These are phyloP conservation scores for Euwallacea fornicatus DNA, from an alignment of 1,140 invertebrate genomes.

Conservation along the genomic window DNA sequence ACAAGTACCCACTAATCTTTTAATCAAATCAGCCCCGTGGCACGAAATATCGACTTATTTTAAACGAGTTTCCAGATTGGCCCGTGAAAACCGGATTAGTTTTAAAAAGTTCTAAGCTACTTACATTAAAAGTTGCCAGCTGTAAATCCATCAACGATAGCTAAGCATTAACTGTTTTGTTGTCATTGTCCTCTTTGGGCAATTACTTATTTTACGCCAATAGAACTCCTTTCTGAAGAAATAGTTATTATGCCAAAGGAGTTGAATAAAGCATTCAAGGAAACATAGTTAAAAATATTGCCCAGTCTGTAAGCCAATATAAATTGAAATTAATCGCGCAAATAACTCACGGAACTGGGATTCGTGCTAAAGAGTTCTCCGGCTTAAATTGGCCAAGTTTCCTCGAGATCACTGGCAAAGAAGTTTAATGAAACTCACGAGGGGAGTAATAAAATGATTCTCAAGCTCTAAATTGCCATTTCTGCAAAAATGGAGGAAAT, in stretches of 20 bases:
- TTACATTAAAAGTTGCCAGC: background rate
- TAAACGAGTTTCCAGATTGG: conserved; percentile 3
- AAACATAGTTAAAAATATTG: too few relatives aligned
- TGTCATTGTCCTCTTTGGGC: background rate
- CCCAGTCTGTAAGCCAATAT: background rate
- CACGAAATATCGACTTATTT: background rate
- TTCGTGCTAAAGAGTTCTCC: background rate
- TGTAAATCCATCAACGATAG: background rate
- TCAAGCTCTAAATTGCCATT: background rate
- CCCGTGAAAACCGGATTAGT: conserved; percentile 7
- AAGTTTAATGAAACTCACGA: conserved; percentile 14
- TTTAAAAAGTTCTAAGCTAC: background rate
- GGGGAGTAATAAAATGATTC: conserved; percentile 6
- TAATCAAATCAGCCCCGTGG: too few relatives aligned
- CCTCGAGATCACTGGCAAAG: background rate
- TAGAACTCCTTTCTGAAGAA: background rate
- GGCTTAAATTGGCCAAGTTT: conserved; percentile 7
- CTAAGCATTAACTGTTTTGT: background rate
- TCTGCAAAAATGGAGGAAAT: background rate
- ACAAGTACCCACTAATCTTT: too few relatives aligned
- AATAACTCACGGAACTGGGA: conserved; percentile 3
- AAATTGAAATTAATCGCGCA: conserved; percentile 12
- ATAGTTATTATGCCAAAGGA: background rate
- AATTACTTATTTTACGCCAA: background rate
- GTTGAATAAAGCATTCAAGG: background rate